Conservation (phyloP, 2,888 invertebrate genomes). For the Cremastinae sp. region DNA sequence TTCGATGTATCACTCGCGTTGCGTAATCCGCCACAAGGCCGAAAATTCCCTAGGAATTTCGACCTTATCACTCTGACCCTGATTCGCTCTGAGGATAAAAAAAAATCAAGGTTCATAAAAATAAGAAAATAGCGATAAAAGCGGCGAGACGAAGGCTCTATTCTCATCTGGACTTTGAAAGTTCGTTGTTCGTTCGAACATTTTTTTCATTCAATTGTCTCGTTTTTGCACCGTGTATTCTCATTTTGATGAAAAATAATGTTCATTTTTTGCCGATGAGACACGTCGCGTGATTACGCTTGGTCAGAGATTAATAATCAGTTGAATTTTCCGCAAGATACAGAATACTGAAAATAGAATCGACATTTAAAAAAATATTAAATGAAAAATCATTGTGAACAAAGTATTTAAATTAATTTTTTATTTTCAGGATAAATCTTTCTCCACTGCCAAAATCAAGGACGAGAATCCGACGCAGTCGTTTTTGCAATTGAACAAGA, state of each 20-base stretch:
- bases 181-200: background rate
- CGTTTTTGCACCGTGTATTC: no score
- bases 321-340: no score
- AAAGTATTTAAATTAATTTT: no score
- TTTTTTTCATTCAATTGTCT: background rate
- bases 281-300: no score
- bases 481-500: slow-evolving; percentile 77
- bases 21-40: slow-evolving; percentile 66
- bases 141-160: background rate
- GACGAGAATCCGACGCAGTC: slow-evolving; percentile 75
- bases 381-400: background rate
- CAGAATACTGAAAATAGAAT: background rate
- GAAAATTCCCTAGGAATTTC: slow-evolving; percentile 63
- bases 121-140: slow-evolving; percentile 17
- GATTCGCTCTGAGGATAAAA: slow-evolving; percentile 45
- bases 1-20: slow-evolving; percentile 64
- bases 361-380: background rate
- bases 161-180: no score
- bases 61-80: slow-evolving; percentile 67
- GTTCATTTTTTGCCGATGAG: no score
- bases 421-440: slow-evolving; percentile 74
- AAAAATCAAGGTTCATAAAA: slow-evolving; percentile 27
- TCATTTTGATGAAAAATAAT: no score
- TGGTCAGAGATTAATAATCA: no score
- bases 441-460: slow-evolving; percentile 79